A percentile compares a stretch with the other conserved stretches of the same genome.
phyloP scores from a whole-genome alignment of 2,113 vertebrate genomes.

The Charadrius vociferus region DNA sequence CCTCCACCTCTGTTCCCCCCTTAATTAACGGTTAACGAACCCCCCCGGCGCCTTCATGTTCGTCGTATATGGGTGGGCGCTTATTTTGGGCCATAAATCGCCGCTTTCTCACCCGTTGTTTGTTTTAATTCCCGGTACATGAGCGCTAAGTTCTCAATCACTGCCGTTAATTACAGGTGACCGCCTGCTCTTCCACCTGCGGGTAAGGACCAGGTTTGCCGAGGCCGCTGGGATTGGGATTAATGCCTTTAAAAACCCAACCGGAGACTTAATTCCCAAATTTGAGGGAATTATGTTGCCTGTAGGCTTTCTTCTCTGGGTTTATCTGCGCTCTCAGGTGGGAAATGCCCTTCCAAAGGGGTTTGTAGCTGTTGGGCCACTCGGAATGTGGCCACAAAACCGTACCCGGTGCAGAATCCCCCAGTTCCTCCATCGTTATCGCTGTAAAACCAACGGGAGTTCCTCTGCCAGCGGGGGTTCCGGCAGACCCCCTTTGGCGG shows the following conservation, averaged over 20 bases:
- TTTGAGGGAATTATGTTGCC: fast-evolving
- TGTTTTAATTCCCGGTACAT: not conserved
- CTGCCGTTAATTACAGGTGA: not conserved
- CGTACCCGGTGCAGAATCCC: too few species aligned
- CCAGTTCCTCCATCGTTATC: not conserved
- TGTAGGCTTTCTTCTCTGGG: fast-evolving
- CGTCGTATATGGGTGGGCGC: fast-evolving
- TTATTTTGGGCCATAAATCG: not conserved
- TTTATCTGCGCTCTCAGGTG: too few species aligned
- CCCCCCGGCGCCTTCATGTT: too few species aligned
- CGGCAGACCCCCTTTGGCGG: not conserved
- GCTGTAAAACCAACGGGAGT: not conserved
- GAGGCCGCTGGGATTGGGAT: not conserved
- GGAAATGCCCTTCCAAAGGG: not conserved
- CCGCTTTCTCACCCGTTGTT: not conserved
- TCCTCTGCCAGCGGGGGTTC: too few species aligned
- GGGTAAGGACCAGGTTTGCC: not conserved
- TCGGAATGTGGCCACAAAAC: fast-evolving
- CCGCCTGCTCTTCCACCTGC: not conserved
- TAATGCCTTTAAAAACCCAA: fast-evolving
- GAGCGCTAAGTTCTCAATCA: not conserved
- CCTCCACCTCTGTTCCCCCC: not conserved
- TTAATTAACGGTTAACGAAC: not conserved
- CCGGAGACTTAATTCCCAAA: too few species aligned
- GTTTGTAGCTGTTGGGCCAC: not conserved